Base-by-base conservation (phyloP, 2,797 vertebrate species). In the Harpagifer antarcticus region DNA sequence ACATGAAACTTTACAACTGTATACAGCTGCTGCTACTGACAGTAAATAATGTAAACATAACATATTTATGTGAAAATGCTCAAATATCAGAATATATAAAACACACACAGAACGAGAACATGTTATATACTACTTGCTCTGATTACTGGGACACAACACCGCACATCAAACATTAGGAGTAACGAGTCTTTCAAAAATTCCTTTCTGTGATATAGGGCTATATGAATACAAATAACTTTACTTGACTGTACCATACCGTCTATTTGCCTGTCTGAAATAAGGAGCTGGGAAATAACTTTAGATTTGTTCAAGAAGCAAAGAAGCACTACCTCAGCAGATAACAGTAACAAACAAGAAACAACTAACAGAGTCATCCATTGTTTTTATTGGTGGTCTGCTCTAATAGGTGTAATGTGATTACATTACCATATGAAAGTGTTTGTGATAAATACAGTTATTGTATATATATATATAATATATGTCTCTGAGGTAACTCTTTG, bases 351-450 rank as follows among this genome's bases (percentile, higher is more conserved):
- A 52, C 23, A 50, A 50, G 19, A 68, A 64, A 42, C 20, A 58
- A 23, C 23, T 3, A 23, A 52, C 40, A 70, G 17, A 53, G 13
- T 16, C 5, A 50, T n/a, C 7, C 54, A 0, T 9, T 61, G 14
- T 31, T 84, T 33, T 86, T 78, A 84, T 88, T 85, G 20, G 2
- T 14, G 23, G 69, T 42, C 8, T 55, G 19, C 52, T 52, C 16
- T 45, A n/a, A 74, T 47, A 17, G 31, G 31, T 33, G 31, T 33
- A 3, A 33, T 7, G 31, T 33, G 7, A 33, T 7, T 33, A 33
- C 33, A 33, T 33, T 5, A 33, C 5, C 4, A 33, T 1, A 33
- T 33, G 7, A 33, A 7, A 5, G 5, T 33, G 31, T 5, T 33
- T 7, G 31, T 33, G 31, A 33, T 33, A 5, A 33, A 33, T 7